Percentiles rank a stretch among this genome's conserved stretches.
Evolutionary conservation across 2,888 invertebrate species (phyloP).

Genomic region (Torymus auratus): DNA sequence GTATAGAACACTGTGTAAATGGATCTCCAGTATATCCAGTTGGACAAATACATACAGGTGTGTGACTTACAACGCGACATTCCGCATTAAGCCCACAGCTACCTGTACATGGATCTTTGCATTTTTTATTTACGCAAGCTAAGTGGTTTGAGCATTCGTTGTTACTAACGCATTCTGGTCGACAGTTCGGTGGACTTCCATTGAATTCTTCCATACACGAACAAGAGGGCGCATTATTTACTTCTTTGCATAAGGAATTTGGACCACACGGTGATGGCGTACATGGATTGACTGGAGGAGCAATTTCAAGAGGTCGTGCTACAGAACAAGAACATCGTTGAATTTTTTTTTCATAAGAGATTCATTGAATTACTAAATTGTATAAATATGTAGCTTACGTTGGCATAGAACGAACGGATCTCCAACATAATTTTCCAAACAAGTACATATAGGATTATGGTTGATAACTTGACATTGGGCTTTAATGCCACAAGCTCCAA

Average conservation of each 20-base stretch:
- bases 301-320: conserved; percentile 25
- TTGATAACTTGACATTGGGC: conserved; percentile 77
- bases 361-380: neutral
- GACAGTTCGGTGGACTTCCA: conserved; percentile 78
- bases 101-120: conserved; percentile 72
- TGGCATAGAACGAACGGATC: conserved; percentile 75
- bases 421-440: conserved; percentile 74
- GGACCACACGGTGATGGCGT: conserved; percentile 78
- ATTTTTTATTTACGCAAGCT: conserved; percentile 74
- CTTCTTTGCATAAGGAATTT: conserved; percentile 76
- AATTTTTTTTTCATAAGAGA: neutral
- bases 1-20: conserved; percentile 60
- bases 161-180: conserved; percentile 76
- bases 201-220: conserved; percentile 77
- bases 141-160: conserved; percentile 75
- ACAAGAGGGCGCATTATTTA: conserved; percentile 78
- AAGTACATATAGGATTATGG: conserved; percentile 78
- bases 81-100: conserved; percentile 72
- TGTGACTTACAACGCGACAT: conserved; percentile 67
- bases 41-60: conserved; percentile 54
- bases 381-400: conserved; percentile 54
- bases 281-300: conserved; percentile 73
- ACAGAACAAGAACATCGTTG: neutral
- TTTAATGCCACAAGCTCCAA: conserved; percentile 77
- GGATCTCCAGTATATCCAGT: conserved; percentile 62